Percentiles rank a stretch among this genome's conserved stretches.
Conservation (phyloP, 2,113 vertebrate genomes). For the Pitta sordida region DNA sequence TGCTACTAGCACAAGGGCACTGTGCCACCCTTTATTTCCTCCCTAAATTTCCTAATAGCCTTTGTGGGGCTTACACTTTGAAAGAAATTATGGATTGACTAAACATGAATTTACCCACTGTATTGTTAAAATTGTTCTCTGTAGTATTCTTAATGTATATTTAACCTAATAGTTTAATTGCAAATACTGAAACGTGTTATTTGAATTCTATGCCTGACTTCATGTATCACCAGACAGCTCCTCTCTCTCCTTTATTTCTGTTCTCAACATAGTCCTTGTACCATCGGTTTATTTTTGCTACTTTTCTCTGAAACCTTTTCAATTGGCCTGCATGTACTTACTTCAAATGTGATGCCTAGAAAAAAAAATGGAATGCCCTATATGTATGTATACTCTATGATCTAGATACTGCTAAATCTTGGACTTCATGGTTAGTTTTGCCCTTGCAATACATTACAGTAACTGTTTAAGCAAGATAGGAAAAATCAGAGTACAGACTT, state of each 20-base stretch:
- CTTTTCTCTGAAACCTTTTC: slow-evolving; percentile 29
- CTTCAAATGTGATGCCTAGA: neutral
- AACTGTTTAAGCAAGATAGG: neutral
- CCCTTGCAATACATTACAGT: neutral
- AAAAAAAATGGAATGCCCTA: neutral
- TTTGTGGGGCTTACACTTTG: neutral
- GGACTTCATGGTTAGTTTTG: neutral
- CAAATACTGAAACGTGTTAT: neutral
- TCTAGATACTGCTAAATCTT: neutral
- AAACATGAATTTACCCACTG: neutral
- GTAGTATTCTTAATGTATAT: neutral
- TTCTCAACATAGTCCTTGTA: neutral
- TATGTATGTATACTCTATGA: neutral
- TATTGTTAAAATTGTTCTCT: neutral
- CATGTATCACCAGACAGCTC: neutral
- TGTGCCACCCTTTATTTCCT: neutral
- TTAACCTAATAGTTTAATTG: neutral
- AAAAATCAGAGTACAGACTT: neutral
- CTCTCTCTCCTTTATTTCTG: neutral
- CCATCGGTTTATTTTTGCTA: neutral
- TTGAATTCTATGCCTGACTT: neutral
- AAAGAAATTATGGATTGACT: neutral
- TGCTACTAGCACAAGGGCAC: neutral
- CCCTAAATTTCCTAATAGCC: neutral
- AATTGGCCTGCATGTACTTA: neutral